phyloP scores from a whole-genome alignment of 2,888 invertebrate genomes.

The Tenthredo distinguenda region DNA sequence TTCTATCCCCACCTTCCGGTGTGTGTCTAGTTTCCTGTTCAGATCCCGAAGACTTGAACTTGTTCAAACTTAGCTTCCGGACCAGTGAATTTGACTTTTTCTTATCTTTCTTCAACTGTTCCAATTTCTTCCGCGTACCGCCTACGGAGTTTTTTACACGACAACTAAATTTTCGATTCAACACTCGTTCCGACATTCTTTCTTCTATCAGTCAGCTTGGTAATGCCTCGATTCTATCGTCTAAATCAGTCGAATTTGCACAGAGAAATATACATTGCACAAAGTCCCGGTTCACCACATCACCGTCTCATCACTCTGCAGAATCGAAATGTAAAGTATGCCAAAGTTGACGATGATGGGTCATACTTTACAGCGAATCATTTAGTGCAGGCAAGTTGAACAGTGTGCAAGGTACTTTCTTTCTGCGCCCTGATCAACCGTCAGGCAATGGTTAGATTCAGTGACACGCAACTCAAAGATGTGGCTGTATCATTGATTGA shows the following conservation, averaged over 20 bases:
- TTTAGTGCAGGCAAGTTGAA: neutral
- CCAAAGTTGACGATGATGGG: neutral
- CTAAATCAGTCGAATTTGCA: neutral
- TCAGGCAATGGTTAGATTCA: neutral
- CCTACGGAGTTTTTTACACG: conserved; percentile 6
- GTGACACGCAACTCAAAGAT: neutral
- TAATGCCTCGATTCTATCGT: neutral
- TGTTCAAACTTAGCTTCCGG: conserved; percentile 71
- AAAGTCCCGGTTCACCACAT: neutral
- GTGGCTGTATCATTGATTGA: neutral
- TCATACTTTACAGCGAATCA: too few relatives aligned
- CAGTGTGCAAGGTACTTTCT: neutral
- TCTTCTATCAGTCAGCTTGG: neutral
- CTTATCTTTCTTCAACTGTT: conserved; percentile 66
- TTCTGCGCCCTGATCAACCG: neutral
- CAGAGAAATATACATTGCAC: neutral
- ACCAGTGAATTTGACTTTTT: conserved; percentile 69
- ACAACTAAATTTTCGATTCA: neutral
- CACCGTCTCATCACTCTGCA: neutral
- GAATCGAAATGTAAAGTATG: neutral
- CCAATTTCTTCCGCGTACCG: conserved; percentile 59
- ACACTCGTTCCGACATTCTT: neutral
- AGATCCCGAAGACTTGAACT: conserved; percentile 67
- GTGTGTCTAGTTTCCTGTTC: conserved; percentile 66
- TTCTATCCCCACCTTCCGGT: conserved; percentile 74